Conservation (phyloP, 2,888 invertebrate genomes). For the Dasypogon diadema region DNA sequence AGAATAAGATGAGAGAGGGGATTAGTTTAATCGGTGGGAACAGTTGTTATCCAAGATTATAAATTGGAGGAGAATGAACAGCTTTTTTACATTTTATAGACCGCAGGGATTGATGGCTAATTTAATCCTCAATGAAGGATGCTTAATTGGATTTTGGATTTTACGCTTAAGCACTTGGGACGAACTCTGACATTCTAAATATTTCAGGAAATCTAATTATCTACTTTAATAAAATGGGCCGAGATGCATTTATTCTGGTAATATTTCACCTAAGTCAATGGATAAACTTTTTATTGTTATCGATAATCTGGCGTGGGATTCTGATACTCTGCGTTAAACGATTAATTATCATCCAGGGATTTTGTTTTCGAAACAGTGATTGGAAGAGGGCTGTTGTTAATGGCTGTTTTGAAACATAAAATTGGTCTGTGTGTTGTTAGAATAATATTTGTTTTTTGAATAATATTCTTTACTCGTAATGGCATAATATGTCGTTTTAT, state of each 20-base stretch:
- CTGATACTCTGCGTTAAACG: too few species aligned
- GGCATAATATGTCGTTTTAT: too few species aligned
- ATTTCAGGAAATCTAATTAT: slow-evolving; percentile 12
- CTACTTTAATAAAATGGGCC: slow-evolving; percentile 10
- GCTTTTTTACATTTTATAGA: slow-evolving; percentile 49
- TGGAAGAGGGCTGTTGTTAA: too few species aligned
- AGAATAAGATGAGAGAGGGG: slow-evolving; percentile 4
- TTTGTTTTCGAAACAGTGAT: too few species aligned
- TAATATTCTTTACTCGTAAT: too few species aligned
- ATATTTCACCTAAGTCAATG: too few species aligned
- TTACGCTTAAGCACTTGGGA: slow-evolving; percentile 8
- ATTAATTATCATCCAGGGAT: too few species aligned
- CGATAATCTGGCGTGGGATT: too few species aligned
- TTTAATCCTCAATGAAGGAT: slow-evolving; percentile 46
- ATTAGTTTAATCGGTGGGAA: slow-evolving; percentile 49
- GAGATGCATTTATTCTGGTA: neutral
- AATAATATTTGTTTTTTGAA: too few species aligned
- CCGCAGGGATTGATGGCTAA: slow-evolving; percentile 45
- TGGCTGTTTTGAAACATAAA: too few species aligned
- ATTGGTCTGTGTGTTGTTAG: too few species aligned
- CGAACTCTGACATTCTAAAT: neutral
- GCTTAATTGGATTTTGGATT: slow-evolving; percentile 19
- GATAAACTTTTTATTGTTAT: too few species aligned
- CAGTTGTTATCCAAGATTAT: slow-evolving; percentile 50
- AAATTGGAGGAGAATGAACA: slow-evolving; percentile 44